Evolutionary conservation across 2,888 invertebrate species (phyloP).

Genomic region (Lycocerus yunnanus): DNA sequence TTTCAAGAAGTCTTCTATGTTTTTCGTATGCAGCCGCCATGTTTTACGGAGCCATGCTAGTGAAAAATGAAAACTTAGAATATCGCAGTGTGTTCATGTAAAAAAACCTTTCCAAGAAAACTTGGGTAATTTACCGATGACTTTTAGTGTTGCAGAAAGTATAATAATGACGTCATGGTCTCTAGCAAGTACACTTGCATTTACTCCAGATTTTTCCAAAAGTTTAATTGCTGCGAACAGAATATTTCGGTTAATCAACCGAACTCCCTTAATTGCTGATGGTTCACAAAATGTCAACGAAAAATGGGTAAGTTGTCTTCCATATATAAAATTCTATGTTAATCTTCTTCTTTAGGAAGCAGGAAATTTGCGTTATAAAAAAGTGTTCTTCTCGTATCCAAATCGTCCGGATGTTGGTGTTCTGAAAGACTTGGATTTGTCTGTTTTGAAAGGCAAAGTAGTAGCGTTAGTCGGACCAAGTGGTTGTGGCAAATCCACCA

Average conservation of each 20-base stretch:
- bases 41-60: constrained; percentile 73
- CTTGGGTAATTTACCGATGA: not conserved
- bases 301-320: constrained; percentile 46
- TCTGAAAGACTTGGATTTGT: constrained; percentile 67
- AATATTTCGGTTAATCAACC: constrained; percentile 66
- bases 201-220: constrained; percentile 82
- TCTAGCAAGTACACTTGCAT: constrained; percentile 68
- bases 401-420: constrained; percentile 72
- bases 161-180: constrained; percentile 72
- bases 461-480: constrained; percentile 79
- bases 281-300: constrained; percentile 40
- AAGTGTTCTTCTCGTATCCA: constrained; percentile 79
- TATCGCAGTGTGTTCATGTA: constrained; percentile 74
- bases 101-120: constrained; percentile 44
- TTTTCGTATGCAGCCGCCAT: constrained; percentile 66
- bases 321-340: not conserved
- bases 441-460: constrained; percentile 69
- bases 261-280: constrained; percentile 63
- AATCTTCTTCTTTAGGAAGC: constrained; percentile 45
- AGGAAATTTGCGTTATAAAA: constrained; percentile 72
- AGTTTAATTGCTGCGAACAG: constrained; percentile 73
- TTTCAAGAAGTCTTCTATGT: constrained; percentile 72
- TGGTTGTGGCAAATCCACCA: constrained; percentile 90
- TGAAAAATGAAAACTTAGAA: constrained; percentile 61
- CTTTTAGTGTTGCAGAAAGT: constrained; percentile 70